Percentiles rank a stretch among this genome's conserved stretches.
Evolutionary conservation across 1,140 invertebrate species (phyloP).

Genomic region (Cydia fagiglandana): DNA sequence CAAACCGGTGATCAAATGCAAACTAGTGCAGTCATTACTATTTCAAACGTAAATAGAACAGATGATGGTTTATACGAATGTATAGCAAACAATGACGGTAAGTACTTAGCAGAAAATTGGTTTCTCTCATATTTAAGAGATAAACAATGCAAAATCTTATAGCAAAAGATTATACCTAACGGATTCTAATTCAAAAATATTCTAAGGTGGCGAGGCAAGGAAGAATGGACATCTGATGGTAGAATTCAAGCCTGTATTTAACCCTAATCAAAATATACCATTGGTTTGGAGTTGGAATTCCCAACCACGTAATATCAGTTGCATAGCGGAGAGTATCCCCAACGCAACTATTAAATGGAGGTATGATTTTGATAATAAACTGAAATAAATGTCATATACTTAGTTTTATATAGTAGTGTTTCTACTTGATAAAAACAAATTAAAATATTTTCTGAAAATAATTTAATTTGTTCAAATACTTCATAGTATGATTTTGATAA

Average conservation of each 20-base stretch:
- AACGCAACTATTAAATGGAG: slow-evolving; percentile 95
- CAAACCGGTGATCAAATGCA: slow-evolving; percentile 80
- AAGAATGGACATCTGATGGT: slow-evolving; percentile 91
- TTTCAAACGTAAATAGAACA: slow-evolving; percentile 81
- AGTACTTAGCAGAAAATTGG: not conserved
- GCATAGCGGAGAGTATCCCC: slow-evolving; percentile 93
- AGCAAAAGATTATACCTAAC: not conserved
- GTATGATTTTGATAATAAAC: slow-evolving; percentile 62
- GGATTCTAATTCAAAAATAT: not conserved
- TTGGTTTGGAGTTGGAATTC: slow-evolving; percentile 89
- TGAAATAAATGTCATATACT: too few relatives aligned
- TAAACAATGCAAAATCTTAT: not conserved
- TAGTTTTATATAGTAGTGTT: too few relatives aligned
- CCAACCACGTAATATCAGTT: slow-evolving; percentile 90
- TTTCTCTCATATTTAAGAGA: not conserved
- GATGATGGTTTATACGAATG: slow-evolving; percentile 96
- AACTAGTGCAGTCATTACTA: slow-evolving; percentile 82
- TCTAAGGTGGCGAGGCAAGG: slow-evolving; percentile 81
- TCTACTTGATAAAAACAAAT: too few relatives aligned
- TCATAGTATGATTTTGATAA: too few relatives aligned
- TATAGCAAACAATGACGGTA: slow-evolving; percentile 87
- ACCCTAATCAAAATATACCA: slow-evolving; percentile 84
- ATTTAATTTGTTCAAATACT: too few relatives aligned
- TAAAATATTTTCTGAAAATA: too few relatives aligned
- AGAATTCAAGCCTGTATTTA: slow-evolving; percentile 90